Conservation (phyloP, 2,888 invertebrate genomes). For the Philereme vetulata region DNA sequence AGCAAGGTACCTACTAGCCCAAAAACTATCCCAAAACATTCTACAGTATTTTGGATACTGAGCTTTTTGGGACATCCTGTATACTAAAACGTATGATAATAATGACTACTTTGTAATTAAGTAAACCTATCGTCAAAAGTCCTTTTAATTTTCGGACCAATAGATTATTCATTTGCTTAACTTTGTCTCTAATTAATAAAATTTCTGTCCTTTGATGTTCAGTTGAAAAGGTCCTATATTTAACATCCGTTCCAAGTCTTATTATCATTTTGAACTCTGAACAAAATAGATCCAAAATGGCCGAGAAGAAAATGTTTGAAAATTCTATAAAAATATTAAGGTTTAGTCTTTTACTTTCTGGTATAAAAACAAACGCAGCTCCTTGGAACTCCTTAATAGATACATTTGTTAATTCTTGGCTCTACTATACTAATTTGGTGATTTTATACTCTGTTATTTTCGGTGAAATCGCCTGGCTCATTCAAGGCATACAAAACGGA, state of each 20-base stretch:
- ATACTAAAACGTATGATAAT: too few species aligned
- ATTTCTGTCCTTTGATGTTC: conserved; percentile 15
- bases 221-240: not conserved
- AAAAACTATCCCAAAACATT: too few species aligned
- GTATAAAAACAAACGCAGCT: conserved; percentile 46
- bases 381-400: conserved; percentile 34
- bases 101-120: conserved; percentile 19
- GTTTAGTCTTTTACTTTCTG: conserved; percentile 51
- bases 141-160: not conserved
- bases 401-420: conserved; percentile 37
- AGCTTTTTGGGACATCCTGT: too few species aligned
- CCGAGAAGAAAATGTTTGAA: conserved; percentile 42
- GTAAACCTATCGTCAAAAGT: too few species aligned
- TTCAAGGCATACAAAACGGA: conserved; percentile 51
- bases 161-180: conserved; percentile 1
- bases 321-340: conserved; percentile 49
- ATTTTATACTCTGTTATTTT: conserved; percentile 55
- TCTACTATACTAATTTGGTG: conserved; percentile 53
- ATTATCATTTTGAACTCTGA: conserved; percentile 16
- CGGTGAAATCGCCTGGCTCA: conserved; percentile 57
- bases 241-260: not conserved
- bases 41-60: too few species aligned
- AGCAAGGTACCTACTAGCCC: too few species aligned
- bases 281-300: conserved; percentile 25
- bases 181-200: conserved; percentile 9